A percentile compares a stretch with the other conserved stretches of the same genome.
These are phyloP conservation scores for Cheilosia urbana DNA, from an alignment of 2,888 invertebrate genomes.

Conservation along the genomic window DNA sequence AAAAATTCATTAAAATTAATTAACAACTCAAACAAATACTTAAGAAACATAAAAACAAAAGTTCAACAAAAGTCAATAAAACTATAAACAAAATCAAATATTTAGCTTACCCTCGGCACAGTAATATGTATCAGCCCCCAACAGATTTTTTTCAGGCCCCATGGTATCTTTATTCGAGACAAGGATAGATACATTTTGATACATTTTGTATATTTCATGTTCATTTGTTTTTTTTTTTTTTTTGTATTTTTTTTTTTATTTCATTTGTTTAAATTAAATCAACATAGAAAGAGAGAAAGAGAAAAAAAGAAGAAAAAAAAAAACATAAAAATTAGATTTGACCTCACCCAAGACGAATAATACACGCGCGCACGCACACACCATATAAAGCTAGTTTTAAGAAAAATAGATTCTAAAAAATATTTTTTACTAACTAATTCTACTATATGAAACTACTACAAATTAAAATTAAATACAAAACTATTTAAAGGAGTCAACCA, in stretches of 20 bases:
- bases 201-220: conserved; percentile 59
- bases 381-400: conserved; percentile 48
- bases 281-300: conserved; percentile 71
- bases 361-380: conserved; percentile 67
- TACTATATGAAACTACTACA: conserved; percentile 12
- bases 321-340: conserved; percentile 65
- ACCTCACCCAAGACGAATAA: conserved; percentile 67
- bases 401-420: neutral
- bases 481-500: neutral
- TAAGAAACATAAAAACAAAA: too few relatives aligned
- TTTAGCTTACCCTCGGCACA: conserved; percentile 84
- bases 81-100: conserved; percentile 73
- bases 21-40: conserved; percentile 22
- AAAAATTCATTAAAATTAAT: conserved; percentile 38
- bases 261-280: conserved; percentile 49
- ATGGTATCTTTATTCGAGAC: conserved; percentile 82
- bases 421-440: neutral
- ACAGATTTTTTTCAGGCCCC: conserved; percentile 85
- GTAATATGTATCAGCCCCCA: conserved; percentile 84
- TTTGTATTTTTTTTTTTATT: conserved; percentile 65
- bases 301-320: conserved; percentile 48
- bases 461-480: neutral
- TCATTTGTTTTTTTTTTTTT: conserved; percentile 58
- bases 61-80: conserved; percentile 35
- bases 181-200: conserved; percentile 68